Conservation (phyloP, 2,888 invertebrate genomes). For the Bugulina stolonifera region DNA sequence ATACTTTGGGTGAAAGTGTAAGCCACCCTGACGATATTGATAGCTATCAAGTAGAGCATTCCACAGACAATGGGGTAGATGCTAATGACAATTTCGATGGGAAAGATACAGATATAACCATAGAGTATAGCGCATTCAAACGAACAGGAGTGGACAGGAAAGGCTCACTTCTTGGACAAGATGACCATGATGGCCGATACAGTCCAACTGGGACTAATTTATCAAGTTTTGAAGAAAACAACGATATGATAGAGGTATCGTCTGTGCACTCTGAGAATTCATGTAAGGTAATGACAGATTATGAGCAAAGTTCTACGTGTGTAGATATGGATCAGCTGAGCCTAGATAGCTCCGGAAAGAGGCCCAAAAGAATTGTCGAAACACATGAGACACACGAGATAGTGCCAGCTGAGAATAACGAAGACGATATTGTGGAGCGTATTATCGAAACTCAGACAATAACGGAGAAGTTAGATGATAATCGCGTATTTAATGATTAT, state of each 20-base stretch:
- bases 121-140: background rate
- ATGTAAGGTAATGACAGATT: background rate
- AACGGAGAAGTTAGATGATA: conserved; percentile 23
- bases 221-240: background rate
- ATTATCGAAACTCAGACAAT: conserved; percentile 27
- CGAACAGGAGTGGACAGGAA: background rate
- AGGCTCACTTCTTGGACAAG: background rate
- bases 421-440: conserved; percentile 16
- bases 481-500: background rate
- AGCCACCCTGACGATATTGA: too few species aligned
- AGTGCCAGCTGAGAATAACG: conserved; percentile 16
- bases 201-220: background rate
- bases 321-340: conserved; percentile 10
- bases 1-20: background rate
- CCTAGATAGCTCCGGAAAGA: conserved; percentile 15
- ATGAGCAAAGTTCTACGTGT: conserved; percentile 15
- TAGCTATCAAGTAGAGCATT: background rate
- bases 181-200: background rate
- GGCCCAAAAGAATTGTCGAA: conserved; percentile 14
- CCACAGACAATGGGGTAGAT: background rate
- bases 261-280: background rate
- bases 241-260: background rate
- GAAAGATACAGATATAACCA: background rate
- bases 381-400: conserved; percentile 25
- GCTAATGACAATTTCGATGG: background rate